Conservation (phyloP, 64 coral and sea anemone genomes). For the Montipora sp. region DNA sequence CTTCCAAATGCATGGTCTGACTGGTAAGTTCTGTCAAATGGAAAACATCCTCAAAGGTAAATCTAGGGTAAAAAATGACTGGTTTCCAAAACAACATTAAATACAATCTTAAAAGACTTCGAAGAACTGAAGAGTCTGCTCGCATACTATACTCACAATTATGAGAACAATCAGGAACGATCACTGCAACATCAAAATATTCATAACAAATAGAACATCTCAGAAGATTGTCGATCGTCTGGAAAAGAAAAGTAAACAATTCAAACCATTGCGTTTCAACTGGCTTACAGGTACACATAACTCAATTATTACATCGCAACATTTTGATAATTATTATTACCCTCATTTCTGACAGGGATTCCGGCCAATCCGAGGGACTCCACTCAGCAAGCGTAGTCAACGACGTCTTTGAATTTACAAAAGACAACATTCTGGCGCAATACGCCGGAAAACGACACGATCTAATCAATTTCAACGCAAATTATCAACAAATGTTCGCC, state of each 20-base stretch:
- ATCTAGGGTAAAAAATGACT: too few species aligned
- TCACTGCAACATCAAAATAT: conserved; percentile 82
- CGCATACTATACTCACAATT: conserved; percentile 73
- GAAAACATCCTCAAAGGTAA: too few species aligned
- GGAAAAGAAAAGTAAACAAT: neutral
- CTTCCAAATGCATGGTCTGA: too few species aligned
- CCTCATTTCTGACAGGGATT: conserved; percentile 82
- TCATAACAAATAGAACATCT: conserved; percentile 96
- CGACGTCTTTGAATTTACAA: conserved; percentile 16
- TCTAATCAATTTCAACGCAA: neutral
- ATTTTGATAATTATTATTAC: conserved; percentile 31
- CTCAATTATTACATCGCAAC: too few species aligned
- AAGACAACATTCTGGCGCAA: conserved; percentile 2
- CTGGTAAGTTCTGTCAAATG: too few species aligned
- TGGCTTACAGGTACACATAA: too few species aligned
- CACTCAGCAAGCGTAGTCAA: conserved; percentile 43
- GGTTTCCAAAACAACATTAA: too few species aligned
- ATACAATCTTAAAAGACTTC: too few species aligned
- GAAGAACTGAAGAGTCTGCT: too few species aligned
- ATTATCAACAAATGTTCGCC: neutral
- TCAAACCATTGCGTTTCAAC: too few species aligned
- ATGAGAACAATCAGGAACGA: conserved; percentile 87
- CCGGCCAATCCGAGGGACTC: conserved; percentile 93
- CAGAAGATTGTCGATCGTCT: conserved; percentile 95
- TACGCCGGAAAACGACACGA: neutral